Conservation (phyloP, 2,113 vertebrate genomes). For the Brachypodius melanocephalos region DNA sequence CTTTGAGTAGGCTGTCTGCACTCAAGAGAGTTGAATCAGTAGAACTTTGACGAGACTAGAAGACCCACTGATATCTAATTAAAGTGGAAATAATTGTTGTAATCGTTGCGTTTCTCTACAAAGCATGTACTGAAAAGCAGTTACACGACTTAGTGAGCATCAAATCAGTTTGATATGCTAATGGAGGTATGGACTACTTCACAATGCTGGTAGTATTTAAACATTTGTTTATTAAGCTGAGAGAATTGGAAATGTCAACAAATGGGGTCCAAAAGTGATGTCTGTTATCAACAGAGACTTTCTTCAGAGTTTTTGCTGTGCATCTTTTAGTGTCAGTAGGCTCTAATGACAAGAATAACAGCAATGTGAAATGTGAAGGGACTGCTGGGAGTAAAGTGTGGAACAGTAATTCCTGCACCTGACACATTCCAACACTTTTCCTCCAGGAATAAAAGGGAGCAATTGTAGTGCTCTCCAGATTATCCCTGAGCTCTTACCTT, state of each 20-base stretch:
- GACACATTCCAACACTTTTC: neutral
- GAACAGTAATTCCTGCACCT: neutral
- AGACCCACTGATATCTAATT: slow-evolving; percentile 35
- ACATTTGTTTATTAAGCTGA: neutral
- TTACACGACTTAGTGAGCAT: neutral
- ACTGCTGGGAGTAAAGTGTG: neutral
- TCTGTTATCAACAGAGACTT: neutral
- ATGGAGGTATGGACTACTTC: neutral
- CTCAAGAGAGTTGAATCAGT: slow-evolving; percentile 31
- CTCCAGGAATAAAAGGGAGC: neutral
- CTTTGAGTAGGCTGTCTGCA: slow-evolving; percentile 15
- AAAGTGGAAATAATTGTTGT: slow-evolving; percentile 20
- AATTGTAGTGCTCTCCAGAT: neutral
- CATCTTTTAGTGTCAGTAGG: neutral
- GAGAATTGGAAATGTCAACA: neutral
- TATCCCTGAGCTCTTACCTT: neutral
- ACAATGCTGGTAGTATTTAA: neutral
- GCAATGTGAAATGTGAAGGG: neutral
- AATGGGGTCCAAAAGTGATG: neutral
- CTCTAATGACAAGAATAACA: neutral
- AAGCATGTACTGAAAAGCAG: neutral
- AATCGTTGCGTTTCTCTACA: slow-evolving; percentile 1
- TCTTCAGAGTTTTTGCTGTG: neutral
- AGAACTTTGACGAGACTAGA: neutral
- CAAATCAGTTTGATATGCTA: slow-evolving; percentile 33